Conservation (phyloP, 2,113 vertebrate species). For the Uria aalge region DNA sequence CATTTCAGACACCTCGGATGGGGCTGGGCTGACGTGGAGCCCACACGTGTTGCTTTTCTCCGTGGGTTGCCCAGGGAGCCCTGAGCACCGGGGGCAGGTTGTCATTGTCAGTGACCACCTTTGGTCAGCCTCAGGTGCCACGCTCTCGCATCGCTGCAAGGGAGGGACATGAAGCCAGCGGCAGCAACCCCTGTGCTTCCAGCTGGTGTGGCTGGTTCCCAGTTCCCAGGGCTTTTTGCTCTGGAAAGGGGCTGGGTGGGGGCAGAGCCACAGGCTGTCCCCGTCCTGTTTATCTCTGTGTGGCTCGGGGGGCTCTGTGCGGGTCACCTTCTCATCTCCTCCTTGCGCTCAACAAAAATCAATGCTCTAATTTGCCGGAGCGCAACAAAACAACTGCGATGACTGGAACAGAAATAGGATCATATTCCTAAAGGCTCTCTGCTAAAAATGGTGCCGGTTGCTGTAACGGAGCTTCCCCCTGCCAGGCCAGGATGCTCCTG, state of each 20-base stretch:
- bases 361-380: neutral
- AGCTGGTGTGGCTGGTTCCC: neutral
- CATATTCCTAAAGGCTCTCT: neutral
- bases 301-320: neutral
- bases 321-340: neutral
- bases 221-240: neutral
- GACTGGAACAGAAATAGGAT: neutral
- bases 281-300: neutral
- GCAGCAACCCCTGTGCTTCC: neutral
- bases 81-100: neutral
- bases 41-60: neutral
- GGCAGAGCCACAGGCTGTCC: neutral
- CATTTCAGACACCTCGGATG: neutral
- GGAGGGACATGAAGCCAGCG: neutral
- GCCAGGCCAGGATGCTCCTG: neutral
- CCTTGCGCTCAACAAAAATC: neutral
- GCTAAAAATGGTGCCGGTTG: neutral
- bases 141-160: neutral
- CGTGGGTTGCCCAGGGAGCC: neutral
- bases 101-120: neutral
- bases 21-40: neutral
- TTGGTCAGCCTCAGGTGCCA: neutral
- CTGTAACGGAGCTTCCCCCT: neutral
- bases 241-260: neutral
- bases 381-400: neutral